Percentiles rank a stretch among this genome's conserved stretches.
Conservation (phyloP, 2,888 invertebrate genomes). For the Brachypterus glaber region DNA sequence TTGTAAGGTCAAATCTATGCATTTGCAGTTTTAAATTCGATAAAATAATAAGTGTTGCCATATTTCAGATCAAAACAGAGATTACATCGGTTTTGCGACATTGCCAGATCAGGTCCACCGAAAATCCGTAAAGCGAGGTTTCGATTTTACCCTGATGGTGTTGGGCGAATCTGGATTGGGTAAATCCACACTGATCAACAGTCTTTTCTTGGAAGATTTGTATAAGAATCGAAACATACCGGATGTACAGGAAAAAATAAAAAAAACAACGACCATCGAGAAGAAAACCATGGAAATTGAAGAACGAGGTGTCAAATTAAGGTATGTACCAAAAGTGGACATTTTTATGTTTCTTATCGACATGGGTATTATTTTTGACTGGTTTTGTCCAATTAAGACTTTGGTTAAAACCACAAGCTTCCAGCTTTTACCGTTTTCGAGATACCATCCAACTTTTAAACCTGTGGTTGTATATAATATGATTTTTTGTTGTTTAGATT, state of each 20-base stretch:
- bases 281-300: slow-evolving; percentile 90
- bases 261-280: slow-evolving; percentile 63
- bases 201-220: slow-evolving; percentile 85
- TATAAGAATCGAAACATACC: slow-evolving; percentile 76
- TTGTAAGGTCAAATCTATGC: too few species aligned
- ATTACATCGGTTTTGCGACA: slow-evolving; percentile 91
- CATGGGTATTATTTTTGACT: background rate
- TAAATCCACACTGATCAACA: slow-evolving; percentile 91
- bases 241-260: slow-evolving; percentile 52
- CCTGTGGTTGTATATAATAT: too few species aligned
- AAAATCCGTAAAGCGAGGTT: slow-evolving; percentile 92
- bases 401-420: too few species aligned
- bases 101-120: slow-evolving; percentile 93
- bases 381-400: too few species aligned
- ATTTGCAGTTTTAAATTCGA: too few species aligned
- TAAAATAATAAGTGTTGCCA: too few species aligned
- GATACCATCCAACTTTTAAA: too few species aligned
- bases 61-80: slow-evolving; percentile 48
- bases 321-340: slow-evolving; percentile 33
- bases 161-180: slow-evolving; percentile 91
- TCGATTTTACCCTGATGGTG: slow-evolving; percentile 95
- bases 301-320: slow-evolving; percentile 81
- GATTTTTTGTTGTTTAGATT: slow-evolving; percentile 41
- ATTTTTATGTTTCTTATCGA: slow-evolving; percentile 1
- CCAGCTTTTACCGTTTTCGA: too few species aligned